These are phyloP conservation scores for Hofmannophila pseudospretella DNA, from an alignment of 2,888 invertebrate species.

Conservation along the genomic window DNA sequence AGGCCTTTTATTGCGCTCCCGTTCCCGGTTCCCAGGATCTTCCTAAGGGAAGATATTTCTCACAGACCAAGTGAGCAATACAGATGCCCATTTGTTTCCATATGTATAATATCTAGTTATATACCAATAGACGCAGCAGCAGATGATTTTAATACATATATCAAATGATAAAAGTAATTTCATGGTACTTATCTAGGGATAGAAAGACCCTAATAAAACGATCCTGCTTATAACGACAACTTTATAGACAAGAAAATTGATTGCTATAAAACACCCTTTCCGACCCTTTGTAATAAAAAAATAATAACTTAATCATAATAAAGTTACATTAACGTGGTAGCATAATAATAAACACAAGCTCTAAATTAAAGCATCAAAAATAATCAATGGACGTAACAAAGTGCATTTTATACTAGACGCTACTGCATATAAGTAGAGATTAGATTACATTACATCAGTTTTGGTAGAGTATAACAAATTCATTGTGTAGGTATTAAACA, in stretches of 20 bases:
- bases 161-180: background rate
- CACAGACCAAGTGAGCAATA: too few relatives aligned
- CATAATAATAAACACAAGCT: conserved; percentile 13
- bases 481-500: conserved; percentile 29
- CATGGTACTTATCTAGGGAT: background rate
- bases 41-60: too few relatives aligned
- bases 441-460: conserved; percentile 6
- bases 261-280: conserved; percentile 6
- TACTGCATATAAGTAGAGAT: background rate
- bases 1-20: too few relatives aligned
- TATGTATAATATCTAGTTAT: too few relatives aligned
- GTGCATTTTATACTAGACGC: background rate
- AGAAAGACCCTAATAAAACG: background rate
- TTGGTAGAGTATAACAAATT: conserved; percentile 3
- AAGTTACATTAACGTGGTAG: conserved; percentile 25
- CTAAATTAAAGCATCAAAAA: conserved; percentile 9
- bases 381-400: background rate
- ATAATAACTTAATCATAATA: conserved; percentile 29
- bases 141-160: too few relatives aligned
- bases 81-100: too few relatives aligned
- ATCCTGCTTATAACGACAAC: conserved; percentile 6
- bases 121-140: too few relatives aligned
- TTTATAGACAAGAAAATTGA: conserved; percentile 16
- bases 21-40: too few relatives aligned
- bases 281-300: conserved; percentile 21